Base-by-base conservation (phyloP, 2,797 vertebrate species). In the Columba guinea region DNA sequence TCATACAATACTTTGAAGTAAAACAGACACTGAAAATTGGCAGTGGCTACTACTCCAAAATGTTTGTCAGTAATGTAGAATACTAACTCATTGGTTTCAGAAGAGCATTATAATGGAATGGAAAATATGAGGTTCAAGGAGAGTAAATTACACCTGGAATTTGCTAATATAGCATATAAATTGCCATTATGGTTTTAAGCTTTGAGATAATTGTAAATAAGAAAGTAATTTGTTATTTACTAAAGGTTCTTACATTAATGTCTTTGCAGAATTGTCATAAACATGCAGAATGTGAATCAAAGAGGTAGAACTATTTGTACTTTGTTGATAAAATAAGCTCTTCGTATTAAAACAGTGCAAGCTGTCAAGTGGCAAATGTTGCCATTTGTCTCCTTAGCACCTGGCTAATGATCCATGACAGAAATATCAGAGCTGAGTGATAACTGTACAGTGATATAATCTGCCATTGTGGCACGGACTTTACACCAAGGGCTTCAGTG, bases 361-460 rank as follows among this genome's bases (percentile, higher is more conserved):
- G 81, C 92, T 93, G 76, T 94, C 93, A 89, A 74, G 51, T 70
- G 88, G 49, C 58, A 95, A 95, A 89, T 88, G 84, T 63, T 97
- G 80, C 75, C 84, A 83, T 87, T 96, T 97, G 76, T 97, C 69
- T 96, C 41, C 62, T 35, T 89, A 91, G 49, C 87, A 71, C 73
- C 89, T 92, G 90, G 75, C 37, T 95, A 95, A 94, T 94, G 94
- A 96, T 85, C 94, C 89, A 15, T 90, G 95, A 93, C 87, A 94
- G 74, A 80, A 90, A 93, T 71, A 96, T 68, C 71, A 87, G 78
- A 82, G 81, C 52, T 76, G 68, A 94, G 44, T 37, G 71, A 92
- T 93, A 91, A 92, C 94, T 78, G 84, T 84, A 73, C 69, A 90
- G 56, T 35, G 68, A 55, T 35, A 89, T 62, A 69, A 87, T 69